Base-by-base conservation (phyloP, 2,888 invertebrate genomes). In the Phytoseiulus persimilis region DNA sequence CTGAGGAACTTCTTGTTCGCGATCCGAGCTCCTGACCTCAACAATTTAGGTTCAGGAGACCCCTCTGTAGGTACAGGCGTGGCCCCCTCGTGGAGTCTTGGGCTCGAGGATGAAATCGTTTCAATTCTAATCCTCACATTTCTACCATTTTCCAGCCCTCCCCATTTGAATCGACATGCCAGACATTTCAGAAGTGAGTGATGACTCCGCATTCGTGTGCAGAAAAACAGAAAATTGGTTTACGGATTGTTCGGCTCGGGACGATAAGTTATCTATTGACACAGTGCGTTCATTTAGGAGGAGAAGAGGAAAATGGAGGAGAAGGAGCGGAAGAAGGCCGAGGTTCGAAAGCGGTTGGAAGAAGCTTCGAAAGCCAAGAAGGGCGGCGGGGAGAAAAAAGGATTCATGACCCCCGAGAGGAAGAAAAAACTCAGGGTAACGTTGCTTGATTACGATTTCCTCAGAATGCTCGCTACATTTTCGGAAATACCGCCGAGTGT, bases 341-440 rank as follows among this genome's bases (percentile, higher is more conserved):
- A 98, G 94, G 98, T 98, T 94, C 96, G 98, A 94, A 97, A 97
- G 94, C 97, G 98, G 93, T 96, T 98, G 95, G 98, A 99, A 94
- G 98, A 98, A 94, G 97, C 98, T 94, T 97, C 98, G 94, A 97
- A 97, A 93, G 97, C 97, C 93, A 98, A 98, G 94, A 98, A 98
- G 95, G 97, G 97, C 93, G 93, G 93, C 90, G 91, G 91, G 83
- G 91, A 91, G 14, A 94, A 94, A 92, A 94, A 94, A 92, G 94
- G 94, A 91, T 93, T 94, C 92, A 93, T 93, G 92, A 93, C 94
- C 89, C 93, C 94, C 31, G 94, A 94, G 91, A 93, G 94, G 92
- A 94, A 94, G 92, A 94, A 94, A 92, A 93, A 94, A 91, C 93
- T 94, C 83, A 93, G 93, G 92, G 94, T 93, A 92, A 90, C n/a